Base-by-base conservation (phyloP, 2,888 invertebrate genomes). In the Nomada fabriciana region DNA sequence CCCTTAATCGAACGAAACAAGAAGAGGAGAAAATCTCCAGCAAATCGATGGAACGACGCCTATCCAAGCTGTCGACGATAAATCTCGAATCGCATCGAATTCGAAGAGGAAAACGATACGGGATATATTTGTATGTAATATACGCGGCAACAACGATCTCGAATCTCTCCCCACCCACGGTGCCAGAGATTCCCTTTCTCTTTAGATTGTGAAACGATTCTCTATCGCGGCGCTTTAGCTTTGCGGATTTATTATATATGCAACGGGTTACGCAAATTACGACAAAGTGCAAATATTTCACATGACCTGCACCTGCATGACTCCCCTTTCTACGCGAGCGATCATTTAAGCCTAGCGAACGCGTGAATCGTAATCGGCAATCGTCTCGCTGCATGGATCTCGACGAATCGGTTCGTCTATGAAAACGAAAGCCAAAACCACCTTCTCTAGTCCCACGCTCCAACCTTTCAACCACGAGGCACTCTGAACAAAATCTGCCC, bases 211-310 rank as follows among this genome's bases (percentile, higher is more conserved):
- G 91, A 92, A 92, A 92, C 89, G 88, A 89, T 91, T 88, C 89
- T 91, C 89, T 89, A 89, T 91, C 89, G 82, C 80, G 86, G 87
- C 82, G 86, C 83, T 87, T 85, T 86, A 87, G 76, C 88, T 85
- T 76, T 76, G 80, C 89, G 88, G 91, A 90, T 91, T 91, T 91
- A 90, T 91, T 91, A 92, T 92, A 92, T 89, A 89, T 91, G 90
- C 91, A 91, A 90, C 88, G 89, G 90, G 89, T 92, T 92, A 92
- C 92, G 91, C 91, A 91, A 91, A 92, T 92, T 91, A 91, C 91
- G 90, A 92, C 92, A 92, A 92, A 92, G 92, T 92, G 92, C 92
- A 92, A 92, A 92, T 92, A 92, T 91, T 92, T 92, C 92, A 92
- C 92, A 92, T 91, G 92, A 92, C 92, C 91, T 91, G 91, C 91